A percentile compares a stretch with the other conserved stretches of the same genome.
Evolutionary conservation across 2,113 vertebrate genomes (phyloP).

Genomic region (Prunella himalayana): DNA sequence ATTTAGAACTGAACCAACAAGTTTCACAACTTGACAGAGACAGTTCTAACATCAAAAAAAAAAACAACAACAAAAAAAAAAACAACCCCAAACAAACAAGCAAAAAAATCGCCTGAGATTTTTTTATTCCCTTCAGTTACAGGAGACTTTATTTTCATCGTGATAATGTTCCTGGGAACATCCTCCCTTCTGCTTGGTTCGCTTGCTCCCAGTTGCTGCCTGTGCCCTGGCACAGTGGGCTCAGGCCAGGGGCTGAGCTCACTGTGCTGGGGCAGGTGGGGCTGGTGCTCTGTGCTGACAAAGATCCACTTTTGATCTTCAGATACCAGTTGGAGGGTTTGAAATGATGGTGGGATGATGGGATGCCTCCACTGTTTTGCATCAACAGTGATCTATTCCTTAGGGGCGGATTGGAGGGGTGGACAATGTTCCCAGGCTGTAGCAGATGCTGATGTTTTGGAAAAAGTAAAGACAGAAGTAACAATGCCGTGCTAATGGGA

Average conservation of each 20-base stretch:
- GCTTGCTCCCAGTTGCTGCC: neutral
- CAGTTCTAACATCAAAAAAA: neutral
- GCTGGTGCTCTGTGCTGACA: neutral
- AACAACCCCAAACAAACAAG: neutral
- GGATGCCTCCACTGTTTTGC: neutral
- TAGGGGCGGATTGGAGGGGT: neutral
- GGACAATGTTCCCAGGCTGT: neutral
- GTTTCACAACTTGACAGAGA: conserved; percentile 2
- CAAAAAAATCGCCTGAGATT: neutral
- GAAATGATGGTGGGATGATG: neutral
- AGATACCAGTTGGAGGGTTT: neutral
- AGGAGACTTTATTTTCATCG: conserved; percentile 50
- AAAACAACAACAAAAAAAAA: neutral
- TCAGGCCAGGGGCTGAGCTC: neutral
- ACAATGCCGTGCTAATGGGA: neutral
- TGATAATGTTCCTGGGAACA: neutral
- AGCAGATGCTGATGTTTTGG: neutral
- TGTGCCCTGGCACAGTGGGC: neutral
- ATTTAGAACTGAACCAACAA: conserved; percentile 30
- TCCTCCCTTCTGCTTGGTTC: neutral
- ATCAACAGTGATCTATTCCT: neutral
- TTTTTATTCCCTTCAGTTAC: conserved; percentile 22
- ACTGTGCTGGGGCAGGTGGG: neutral
- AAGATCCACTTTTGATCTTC: neutral
- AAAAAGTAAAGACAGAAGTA: neutral